Evolutionary conservation across 2,888 invertebrate species (phyloP), one percentile per base, ranked within the genome.

Genomic region (Troglohyphantes excavatus): DNA sequence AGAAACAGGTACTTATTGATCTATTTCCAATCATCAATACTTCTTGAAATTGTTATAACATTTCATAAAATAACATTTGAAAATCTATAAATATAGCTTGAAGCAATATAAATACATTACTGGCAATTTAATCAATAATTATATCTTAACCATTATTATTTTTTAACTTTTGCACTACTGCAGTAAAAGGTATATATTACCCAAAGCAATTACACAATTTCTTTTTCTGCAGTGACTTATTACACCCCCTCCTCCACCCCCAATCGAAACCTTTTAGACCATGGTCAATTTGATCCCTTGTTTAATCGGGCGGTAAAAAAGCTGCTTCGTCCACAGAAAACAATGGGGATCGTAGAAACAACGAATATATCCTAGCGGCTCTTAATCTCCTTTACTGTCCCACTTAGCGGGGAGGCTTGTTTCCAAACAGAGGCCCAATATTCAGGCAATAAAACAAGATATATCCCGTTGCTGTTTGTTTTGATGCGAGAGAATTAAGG

Each of bases 401-500:
- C 75, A 67, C 33, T 75, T 84, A 63, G 75, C 33, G 21, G 65
- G 43, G 19, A 19, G 11, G 23, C 70, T 83, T 78, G 85, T 86
- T 86, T 76, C 85, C 27, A 86, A 86, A 86, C 85, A 84, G 61
- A 39, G 29, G 27, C 68, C 61, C 83, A 43, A 75, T 53, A 29
- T 46, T n/a, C 33, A 59, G 21, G 70, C 82, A n/a, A 82, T 82
- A 75, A 86, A 86, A 86, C 85, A 86, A 78, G 68, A 43, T 46
- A 53, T 53, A 81, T 29, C 68, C 68, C 67, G 65, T 81, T 43
- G 61, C 43, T 78, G 65, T 26, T 65, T 23, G 7, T 43, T 81
- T 53, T 73, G 46, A 23, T 73, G 23, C 26, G n/a, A 46, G n/a
- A 26, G 72, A 70, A 17, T 33, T 39, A 21, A 46, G 23, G 11